phyloP scores from a whole-genome alignment of 1,140 invertebrate genomes.

The Pogonognathellus flavescens region DNA sequence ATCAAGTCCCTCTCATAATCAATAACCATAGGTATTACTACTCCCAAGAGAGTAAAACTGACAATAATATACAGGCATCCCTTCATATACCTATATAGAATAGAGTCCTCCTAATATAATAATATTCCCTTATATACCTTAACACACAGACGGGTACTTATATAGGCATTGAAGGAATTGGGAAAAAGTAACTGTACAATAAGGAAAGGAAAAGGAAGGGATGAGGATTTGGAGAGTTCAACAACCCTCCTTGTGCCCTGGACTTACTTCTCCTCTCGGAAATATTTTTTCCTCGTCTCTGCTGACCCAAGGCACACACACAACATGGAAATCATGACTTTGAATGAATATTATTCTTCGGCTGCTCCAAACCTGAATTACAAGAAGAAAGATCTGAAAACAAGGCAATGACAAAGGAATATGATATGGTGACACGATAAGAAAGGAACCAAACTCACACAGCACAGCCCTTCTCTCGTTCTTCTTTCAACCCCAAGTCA shows the following conservation, averaged over 20 bases:
- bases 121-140: too few relatives aligned
- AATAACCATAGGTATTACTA: too few relatives aligned
- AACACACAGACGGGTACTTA: background rate
- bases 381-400: background rate
- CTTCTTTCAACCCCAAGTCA: constrained; percentile 1
- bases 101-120: too few relatives aligned
- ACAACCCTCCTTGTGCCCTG: background rate
- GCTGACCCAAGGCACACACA: too few relatives aligned
- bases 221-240: constrained; percentile 23
- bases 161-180: too few relatives aligned
- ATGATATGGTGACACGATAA: constrained; percentile 12
- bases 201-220: constrained; percentile 40
- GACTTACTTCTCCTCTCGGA: background rate
- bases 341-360: background rate
- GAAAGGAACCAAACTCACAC: background rate
- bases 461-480: background rate
- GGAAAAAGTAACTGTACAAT: constrained; percentile 18
- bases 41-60: too few relatives aligned
- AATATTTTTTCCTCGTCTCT: background rate
- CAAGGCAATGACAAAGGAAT: constrained; percentile 24
- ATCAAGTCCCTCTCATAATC: too few relatives aligned
- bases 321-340: too few relatives aligned
- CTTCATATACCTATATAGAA: too few relatives aligned
- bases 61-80: too few relatives aligned
- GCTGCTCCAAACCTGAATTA: background rate